Evolutionary conservation across 2,113 vertebrate species (phyloP).

Genomic region (Forbesichthys agassizii): DNA sequence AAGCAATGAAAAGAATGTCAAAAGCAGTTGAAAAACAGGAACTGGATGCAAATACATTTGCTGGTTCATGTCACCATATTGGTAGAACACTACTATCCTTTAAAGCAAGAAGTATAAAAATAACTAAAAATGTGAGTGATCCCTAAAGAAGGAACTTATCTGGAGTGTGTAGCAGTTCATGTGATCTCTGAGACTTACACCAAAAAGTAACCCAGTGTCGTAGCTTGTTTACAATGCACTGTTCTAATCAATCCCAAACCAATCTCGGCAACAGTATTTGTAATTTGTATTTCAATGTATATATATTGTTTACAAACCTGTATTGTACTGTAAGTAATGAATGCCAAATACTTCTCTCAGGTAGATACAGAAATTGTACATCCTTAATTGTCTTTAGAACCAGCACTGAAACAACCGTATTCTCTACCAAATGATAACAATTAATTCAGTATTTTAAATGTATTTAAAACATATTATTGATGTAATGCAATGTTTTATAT

Average conservation of each 20-base stretch:
- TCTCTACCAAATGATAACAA: constrained; percentile 10
- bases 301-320: constrained; percentile 37
- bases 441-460: constrained; percentile 21
- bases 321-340: not conserved
- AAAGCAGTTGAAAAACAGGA: not conserved
- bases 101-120: too few species aligned
- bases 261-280: not conserved
- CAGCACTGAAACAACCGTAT: constrained; percentile 3
- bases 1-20: too few species aligned
- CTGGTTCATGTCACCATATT: too few species aligned
- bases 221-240: not conserved
- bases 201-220: constrained; percentile 12
- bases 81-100: too few species aligned
- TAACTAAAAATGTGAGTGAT: not conserved
- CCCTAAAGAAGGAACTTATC: not conserved
- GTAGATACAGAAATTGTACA: too few species aligned
- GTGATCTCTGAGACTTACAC: not conserved
- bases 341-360: not conserved
- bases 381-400: not conserved
- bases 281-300: constrained; percentile 29
- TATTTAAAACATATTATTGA: constrained; percentile 14
- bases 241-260: not conserved
- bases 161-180: not conserved
- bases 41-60: too few species aligned
- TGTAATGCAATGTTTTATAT: constrained; percentile 3